Base-by-base conservation (phyloP, 1,140 invertebrate genomes). In the Macrosteles quadrilineatus region DNA sequence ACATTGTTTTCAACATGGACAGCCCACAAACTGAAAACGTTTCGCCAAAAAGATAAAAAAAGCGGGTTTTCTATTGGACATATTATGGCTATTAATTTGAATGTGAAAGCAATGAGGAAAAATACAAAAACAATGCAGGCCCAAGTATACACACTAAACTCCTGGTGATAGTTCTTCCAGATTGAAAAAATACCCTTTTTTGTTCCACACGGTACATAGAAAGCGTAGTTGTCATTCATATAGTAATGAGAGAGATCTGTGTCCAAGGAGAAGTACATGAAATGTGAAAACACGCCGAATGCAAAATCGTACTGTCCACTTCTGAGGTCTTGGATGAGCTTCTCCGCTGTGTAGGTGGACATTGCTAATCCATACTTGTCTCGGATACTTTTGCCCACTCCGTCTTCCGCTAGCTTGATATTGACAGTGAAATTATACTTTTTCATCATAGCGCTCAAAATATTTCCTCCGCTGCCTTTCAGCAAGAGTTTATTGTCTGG, bases 171-270 rank as follows among this genome's bases (percentile, higher is more conserved):
- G 47, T 50, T 19, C 6, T 23, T 50, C 47, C 47, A 50, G 21
- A 50, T 50, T 3, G 47, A 50, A 9, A 23, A 23, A 19, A 23
- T n/a, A 9, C 6, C 47, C n/a, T 19, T 6, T 50, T 50, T 50
- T 3, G 47, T 50, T 4, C 47, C 47, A 50, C 47, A 50, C 6
- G 47, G 55, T 9, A 59, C 55, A 59, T 27, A 59, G 27, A 59
- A 59, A 6, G 55, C 55, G 4, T 4, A 59, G n/a, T 59, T 29
- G 9, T 59, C 55, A 25, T 27, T 14, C 6, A 29, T 25, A n/a
- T 59, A 59, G 12, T 29, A 14, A 2, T 29, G 12, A 21, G 55
- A 59, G 27, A 59, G 27, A 50, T 19, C 47, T 6, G n/a, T 50
- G 25, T 59, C 55, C 25, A 6, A 12, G 9, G 55, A 6, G 27